Conservation (phyloP, 2,888 invertebrate genomes). For the Drosophila falleni region DNA sequence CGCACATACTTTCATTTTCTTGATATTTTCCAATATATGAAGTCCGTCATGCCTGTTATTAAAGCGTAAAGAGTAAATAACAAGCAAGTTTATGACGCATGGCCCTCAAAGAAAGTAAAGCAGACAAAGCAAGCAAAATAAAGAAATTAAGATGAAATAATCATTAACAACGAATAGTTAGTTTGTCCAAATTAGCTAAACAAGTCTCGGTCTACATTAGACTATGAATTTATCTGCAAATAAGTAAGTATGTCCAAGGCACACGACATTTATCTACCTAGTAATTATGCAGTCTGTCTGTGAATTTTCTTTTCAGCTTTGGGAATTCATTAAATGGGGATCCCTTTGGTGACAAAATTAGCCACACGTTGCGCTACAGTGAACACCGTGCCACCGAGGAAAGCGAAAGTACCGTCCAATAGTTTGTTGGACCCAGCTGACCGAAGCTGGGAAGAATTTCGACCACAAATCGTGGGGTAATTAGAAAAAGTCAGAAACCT, state of each 20-base stretch:
- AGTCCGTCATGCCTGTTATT: not conserved
- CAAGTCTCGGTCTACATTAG: conserved; percentile 34
- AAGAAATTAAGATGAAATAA: conserved; percentile 54
- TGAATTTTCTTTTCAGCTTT: conserved; percentile 55
- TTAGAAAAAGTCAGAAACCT: conserved; percentile 69
- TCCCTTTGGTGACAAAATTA: conserved; percentile 67
- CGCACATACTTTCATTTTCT: not conserved
- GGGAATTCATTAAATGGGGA: conserved; percentile 46
- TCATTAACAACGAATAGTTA: conserved; percentile 52
- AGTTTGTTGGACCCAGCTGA: conserved; percentile 69
- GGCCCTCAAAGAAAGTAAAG: conserved; percentile 17
- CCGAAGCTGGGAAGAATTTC: conserved; percentile 80
- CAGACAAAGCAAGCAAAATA: conserved; percentile 3
- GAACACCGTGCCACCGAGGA: conserved; percentile 54
- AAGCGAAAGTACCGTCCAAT: conserved; percentile 77
- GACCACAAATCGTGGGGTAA: conserved; percentile 80
- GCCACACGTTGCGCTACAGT: conserved; percentile 64
- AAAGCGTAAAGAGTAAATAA: not conserved
- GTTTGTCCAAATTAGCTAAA: conserved; percentile 36
- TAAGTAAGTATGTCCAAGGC: conserved; percentile 42
- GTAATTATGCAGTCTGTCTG: conserved; percentile 65
- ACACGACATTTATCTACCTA: conserved; percentile 63
- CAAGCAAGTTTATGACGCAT: conserved; percentile 1
- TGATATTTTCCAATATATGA: not conserved
- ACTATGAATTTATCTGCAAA: conserved; percentile 45